Evolutionary conservation across 2,888 invertebrate species (phyloP), one percentile per base, ranked within the genome.

Genomic region (Leptura quadrifasciata): DNA sequence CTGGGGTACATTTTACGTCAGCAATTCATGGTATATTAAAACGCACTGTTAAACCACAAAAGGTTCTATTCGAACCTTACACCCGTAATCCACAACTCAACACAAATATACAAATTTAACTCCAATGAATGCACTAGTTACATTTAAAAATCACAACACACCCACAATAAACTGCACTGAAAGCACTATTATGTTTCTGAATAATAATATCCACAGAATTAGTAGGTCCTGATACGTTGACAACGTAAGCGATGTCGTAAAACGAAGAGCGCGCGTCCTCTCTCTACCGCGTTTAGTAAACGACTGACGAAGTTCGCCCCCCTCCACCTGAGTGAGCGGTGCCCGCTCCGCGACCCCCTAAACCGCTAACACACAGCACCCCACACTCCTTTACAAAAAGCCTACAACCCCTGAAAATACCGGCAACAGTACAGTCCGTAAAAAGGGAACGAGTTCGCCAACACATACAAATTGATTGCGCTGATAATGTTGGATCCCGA

Each of bases 1-100:
- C 94, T 94, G 83, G 95, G 95, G 93, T 95, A 95, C 95, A 95
- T 95, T 91, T 92, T 92, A 86, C 85, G 89, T 89, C 88, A 88
- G 84, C 87, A 88, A 85, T 84, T 86, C 89, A 89, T 89, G 80
- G 82, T 84, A 84, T 81, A 80, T 77, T 74, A 75, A 70, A 76
- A 76, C 57, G 75, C 81, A 78, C 79, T 68, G 68, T 72, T 64
- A 27, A 78, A 74, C 54, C 73, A 71, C 64, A 55, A 18, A 31
- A 24, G 60, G 21, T 47, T 55, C 69, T 67, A n/a, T 20, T 18
- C 54, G 68, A 35, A 39, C 27, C 63, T 63, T n/a, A 12, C 12
- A 69, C 55, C 20, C 58, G 69, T 69, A 69, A 61, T 64, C 72
- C 72, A 65, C 61, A 54, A 15, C 20, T 15, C 5, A 17, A 64